Evolutionary conservation across 2,888 invertebrate species (phyloP).

Genomic region (Elegia similella): DNA sequence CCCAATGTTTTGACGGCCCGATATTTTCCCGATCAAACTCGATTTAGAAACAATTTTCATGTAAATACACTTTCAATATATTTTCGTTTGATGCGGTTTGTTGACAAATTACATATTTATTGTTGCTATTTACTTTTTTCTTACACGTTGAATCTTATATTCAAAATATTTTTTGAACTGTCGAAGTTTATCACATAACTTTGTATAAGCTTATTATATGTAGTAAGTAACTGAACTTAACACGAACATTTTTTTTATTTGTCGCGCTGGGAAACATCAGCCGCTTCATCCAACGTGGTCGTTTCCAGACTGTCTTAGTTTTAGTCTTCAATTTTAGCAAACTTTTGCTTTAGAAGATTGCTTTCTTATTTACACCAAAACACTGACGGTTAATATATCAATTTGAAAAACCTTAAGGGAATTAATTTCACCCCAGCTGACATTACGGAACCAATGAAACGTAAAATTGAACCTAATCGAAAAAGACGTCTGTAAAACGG

Average conservation of each 20-base stretch:
- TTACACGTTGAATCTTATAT: not conserved
- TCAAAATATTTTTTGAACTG: too few relatives aligned
- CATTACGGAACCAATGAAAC: slow-evolving; percentile 23
- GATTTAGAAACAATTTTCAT: not conserved
- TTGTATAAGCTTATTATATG: too few relatives aligned
- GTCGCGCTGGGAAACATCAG: too few relatives aligned
- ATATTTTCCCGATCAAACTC: slow-evolving; percentile 2
- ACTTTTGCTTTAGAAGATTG: too few relatives aligned
- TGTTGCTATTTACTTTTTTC: too few relatives aligned
- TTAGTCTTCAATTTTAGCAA: too few relatives aligned
- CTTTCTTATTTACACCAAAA: not conserved
- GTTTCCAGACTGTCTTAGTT: too few relatives aligned
- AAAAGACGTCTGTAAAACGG: slow-evolving; percentile 29
- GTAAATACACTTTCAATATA: not conserved
- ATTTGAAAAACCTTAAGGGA: slow-evolving; percentile 13
- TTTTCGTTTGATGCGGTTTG: not conserved
- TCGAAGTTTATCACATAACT: too few relatives aligned
- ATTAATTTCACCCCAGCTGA: slow-evolving; percentile 17
- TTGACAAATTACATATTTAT: not conserved
- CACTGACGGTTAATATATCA: not conserved
- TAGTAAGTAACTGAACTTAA: too few relatives aligned
- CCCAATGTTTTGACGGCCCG: slow-evolving; percentile 2
- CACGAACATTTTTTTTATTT: too few relatives aligned
- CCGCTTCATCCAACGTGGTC: too few relatives aligned
- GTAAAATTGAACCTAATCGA: slow-evolving; percentile 33